A percentile compares a stretch with the other conserved stretches of the same genome.
Evolutionary conservation across 1,140 invertebrate species (phyloP).

Genomic region (Pararge aegeria): DNA sequence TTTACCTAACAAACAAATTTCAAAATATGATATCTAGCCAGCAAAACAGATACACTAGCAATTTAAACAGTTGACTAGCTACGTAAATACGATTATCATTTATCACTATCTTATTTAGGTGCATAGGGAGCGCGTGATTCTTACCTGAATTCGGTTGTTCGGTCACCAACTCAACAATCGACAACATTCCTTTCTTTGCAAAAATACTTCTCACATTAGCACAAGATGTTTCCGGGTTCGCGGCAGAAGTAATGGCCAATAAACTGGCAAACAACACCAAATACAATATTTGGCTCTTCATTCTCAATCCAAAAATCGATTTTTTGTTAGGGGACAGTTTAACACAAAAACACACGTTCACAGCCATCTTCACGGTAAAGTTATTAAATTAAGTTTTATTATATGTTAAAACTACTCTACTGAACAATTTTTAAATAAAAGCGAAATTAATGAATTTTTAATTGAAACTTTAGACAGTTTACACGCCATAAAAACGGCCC

Average conservation of each 20-base stretch:
- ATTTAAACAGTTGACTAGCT: not conserved
- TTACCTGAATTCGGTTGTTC: conserved; percentile 72
- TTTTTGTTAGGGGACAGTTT: conserved; percentile 76
- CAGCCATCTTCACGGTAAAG: conserved; percentile 59
- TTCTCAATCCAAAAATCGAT: conserved; percentile 75
- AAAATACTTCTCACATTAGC: conserved; percentile 66
- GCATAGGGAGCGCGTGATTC: conserved; percentile 54
- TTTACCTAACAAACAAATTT: not conserved
- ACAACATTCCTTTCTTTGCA: conserved; percentile 68
- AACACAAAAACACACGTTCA: conserved; percentile 74
- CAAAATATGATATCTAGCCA: not conserved
- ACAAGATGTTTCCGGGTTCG: conserved; percentile 60
- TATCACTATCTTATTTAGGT: conserved; percentile 49
- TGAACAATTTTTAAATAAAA: conserved; percentile 54
- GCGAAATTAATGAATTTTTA: conserved; percentile 46
- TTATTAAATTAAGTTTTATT: conserved; percentile 39
- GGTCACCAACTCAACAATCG: conserved; percentile 53
- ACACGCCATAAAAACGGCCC: conserved; percentile 53
- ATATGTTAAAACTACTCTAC: conserved; percentile 39
- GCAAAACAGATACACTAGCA: not conserved
- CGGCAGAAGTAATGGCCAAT: conserved; percentile 47
- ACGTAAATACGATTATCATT: conserved; percentile 43
- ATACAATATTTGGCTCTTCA: conserved; percentile 68
- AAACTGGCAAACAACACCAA: conserved; percentile 62
- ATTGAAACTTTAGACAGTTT: conserved; percentile 55